Evolutionary conservation across 35 echinoderm and acorn worm genomes (phyloP), one percentile per base, ranked within the genome.

Genomic region (Apostichopus californicus): DNA sequence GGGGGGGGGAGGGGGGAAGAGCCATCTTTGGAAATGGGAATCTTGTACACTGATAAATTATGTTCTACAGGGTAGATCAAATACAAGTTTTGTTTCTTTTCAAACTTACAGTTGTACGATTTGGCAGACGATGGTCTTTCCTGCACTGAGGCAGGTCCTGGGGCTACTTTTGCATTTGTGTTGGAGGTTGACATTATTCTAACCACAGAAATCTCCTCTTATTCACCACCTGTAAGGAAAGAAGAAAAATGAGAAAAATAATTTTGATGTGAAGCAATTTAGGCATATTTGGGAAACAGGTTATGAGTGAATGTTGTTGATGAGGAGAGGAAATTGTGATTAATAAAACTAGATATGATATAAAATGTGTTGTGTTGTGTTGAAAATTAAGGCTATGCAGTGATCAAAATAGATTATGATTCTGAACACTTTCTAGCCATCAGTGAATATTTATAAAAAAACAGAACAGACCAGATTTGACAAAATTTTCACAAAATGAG

Each of bases 81-180:
- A 46, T 46, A 46, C 21, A 14, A 34, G 15, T 77, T 55, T 18
- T 55, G 81, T 24, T 28, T 46, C 6, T 46, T 46, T n/a, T 55
- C 12, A 18, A 58, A 85, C 95, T 94, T 87, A 95, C 94, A 92
- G 66, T 95, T 95, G 82, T 96, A 92, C 56, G 95, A 96, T 56
- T 83, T 58, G 11, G 92, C 88, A 7, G 95, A 96, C 1, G 90
- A 60, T 14, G 95, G 95, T 92, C 95, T 91, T 46, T 96, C 95
- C 64, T 68, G 64, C 0, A 68, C 11, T 14, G 64, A 68, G 11
- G 64, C 64, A 68, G 64, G 64, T 18, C 4, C 9, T 68, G 64
- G 64, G 11, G 64, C 64, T 14, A 68, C 64, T 68, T 68, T 68
- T 68, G 64, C 18, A 11, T 68, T 68, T 68, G 64, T 68, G 18